Conservation (phyloP, 2,888 invertebrate species). For the Andrena minutula region DNA sequence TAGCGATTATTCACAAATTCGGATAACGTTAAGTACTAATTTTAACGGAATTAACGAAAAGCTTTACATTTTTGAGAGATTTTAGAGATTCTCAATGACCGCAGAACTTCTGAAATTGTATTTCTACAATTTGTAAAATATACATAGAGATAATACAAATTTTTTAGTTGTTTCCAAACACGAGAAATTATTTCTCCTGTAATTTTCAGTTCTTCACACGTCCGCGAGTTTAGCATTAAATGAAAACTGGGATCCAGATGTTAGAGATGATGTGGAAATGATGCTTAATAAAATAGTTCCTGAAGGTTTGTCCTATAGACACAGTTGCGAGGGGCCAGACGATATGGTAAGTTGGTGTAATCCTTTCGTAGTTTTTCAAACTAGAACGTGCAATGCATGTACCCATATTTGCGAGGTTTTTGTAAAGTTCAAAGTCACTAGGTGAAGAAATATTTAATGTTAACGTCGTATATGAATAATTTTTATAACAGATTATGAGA, state of each 20-base stretch:
- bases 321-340: constrained; percentile 99
- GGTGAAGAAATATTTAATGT: not conserved
- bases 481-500: not conserved
- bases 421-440: not conserved
- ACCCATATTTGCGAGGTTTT: not conserved
- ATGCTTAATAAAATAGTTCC: constrained; percentile 99
- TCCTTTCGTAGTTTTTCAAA: constrained; percentile 11
- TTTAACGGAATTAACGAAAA: too few species aligned
- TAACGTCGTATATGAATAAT: not conserved
- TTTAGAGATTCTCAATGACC: too few species aligned
- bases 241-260: constrained; percentile 99
- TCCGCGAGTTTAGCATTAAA: constrained; percentile 98
- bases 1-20: too few species aligned
- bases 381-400: not conserved
- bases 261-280: constrained; percentile 99
- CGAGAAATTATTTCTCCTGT: constrained; percentile 27
- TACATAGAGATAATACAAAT: not conserved
- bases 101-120: too few species aligned
- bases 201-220: constrained; percentile 96
- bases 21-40: too few species aligned
- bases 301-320: constrained; percentile 97
- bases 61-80: too few species aligned
- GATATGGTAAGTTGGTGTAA: constrained; percentile 92
- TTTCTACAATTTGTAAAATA: not conserved
- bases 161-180: not conserved